These are phyloP conservation scores for Molossus alvarezi DNA, from an alignment of 2,797 vertebrate genomes.

Conservation along the genomic window DNA sequence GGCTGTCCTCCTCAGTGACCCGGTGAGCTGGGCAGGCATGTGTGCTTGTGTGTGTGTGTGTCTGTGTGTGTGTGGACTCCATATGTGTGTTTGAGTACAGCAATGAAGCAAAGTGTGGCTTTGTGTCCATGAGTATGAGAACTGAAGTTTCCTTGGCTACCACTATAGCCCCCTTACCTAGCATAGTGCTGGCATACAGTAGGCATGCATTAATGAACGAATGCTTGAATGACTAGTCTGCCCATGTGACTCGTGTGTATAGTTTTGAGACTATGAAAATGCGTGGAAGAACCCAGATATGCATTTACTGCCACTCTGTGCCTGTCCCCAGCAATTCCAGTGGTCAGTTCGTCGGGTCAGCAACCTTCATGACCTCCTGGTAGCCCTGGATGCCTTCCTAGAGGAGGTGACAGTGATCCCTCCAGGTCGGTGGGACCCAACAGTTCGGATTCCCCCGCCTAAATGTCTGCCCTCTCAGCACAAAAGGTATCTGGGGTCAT, in stretches of 20 bases:
- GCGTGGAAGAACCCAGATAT: neutral
- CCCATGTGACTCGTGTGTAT: neutral
- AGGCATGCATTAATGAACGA: neutral
- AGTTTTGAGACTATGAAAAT: constrained; percentile 64
- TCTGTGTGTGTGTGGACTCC: neutral
- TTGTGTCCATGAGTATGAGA: neutral
- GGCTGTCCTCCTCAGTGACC: constrained; percentile 90
- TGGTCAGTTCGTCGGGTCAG: constrained; percentile 86
- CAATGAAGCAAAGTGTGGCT: neutral
- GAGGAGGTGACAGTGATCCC: constrained; percentile 91
- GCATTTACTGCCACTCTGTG: constrained; percentile 25
- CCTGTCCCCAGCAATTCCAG: constrained; percentile 89
- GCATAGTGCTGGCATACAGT: neutral
- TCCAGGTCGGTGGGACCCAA: constrained; percentile 91
- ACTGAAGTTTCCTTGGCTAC: constrained; percentile 18
- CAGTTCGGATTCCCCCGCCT: constrained; percentile 87
- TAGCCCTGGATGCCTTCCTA: constrained; percentile 90
- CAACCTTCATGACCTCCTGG: constrained; percentile 86
- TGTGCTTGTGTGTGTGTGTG: neutral
- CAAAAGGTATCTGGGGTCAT: constrained; percentile 88
- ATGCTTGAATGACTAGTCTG: neutral
- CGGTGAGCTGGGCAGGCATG: constrained; percentile 85
- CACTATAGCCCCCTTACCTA: neutral
- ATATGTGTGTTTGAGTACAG: neutral
- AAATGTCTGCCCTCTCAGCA: constrained; percentile 83